phyloP scores from a whole-genome alignment of 2,797 vertebrate genomes.

The Characodon lateralis region DNA sequence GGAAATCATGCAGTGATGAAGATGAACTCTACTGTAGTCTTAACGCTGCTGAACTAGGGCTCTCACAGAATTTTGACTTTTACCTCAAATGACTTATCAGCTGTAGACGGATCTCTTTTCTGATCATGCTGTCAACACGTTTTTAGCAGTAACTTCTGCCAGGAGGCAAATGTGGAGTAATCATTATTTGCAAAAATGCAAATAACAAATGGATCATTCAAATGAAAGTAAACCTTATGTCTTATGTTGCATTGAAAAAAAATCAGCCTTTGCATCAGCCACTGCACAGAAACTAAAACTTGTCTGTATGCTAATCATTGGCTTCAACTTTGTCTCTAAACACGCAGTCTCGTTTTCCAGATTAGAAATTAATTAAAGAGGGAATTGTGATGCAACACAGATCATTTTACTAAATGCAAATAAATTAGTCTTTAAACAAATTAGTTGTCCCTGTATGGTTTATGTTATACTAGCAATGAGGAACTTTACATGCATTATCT shows the following conservation, averaged over 20 bases:
- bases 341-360: background rate
- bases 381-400: background rate
- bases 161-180: background rate
- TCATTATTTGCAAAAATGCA: constrained; percentile 37
- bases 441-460: background rate
- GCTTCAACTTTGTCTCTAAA: constrained; percentile 6
- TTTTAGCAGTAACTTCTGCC: constrained; percentile 21
- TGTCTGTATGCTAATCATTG: constrained; percentile 10
- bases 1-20: background rate
- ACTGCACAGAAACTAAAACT: constrained; percentile 24
- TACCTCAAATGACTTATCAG: background rate
- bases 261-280: constrained; percentile 51
- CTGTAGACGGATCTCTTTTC: background rate
- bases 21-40: background rate
- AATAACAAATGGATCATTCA: constrained; percentile 58
- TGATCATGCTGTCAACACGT: constrained; percentile 11
- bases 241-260: constrained; percentile 41
- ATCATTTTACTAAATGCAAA: background rate
- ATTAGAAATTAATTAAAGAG: background rate
- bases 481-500: background rate
- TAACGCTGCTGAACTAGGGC: background rate
- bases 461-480: background rate
- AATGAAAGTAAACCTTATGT: constrained; percentile 52
- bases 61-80: background rate
- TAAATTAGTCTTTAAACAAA: background rate